Conservation (phyloP, 2,113 vertebrate genomes). For the Acanthisitta chloris region DNA sequence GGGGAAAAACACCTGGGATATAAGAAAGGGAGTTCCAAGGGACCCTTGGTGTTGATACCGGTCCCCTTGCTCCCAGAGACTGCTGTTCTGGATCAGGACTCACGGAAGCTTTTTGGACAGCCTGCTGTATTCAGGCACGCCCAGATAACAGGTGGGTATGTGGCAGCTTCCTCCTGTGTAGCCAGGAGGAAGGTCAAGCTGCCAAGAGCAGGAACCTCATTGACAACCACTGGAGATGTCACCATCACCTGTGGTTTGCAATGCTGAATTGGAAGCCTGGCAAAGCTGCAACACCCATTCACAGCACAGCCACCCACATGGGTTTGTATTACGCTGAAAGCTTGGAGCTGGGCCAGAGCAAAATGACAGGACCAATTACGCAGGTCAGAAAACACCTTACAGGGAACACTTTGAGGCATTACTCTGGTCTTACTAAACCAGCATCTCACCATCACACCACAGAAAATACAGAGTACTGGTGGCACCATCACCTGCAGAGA, state of each 20-base stretch:
- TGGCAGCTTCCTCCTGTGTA: neutral
- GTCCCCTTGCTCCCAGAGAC: neutral
- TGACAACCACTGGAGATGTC: neutral
- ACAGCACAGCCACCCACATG: neutral
- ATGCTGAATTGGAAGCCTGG: accelerated
- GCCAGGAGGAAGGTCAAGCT: neutral
- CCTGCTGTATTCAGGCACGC: neutral
- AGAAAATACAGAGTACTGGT: neutral
- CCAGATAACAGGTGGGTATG: accelerated
- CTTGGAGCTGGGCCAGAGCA: neutral
- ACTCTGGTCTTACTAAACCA: neutral
- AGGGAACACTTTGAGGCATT: neutral
- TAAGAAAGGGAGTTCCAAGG: neutral
- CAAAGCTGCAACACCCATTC: neutral
- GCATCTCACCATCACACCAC: neutral
- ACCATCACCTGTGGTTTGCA: neutral
- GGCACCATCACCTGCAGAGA: neutral
- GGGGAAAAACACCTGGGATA: neutral
- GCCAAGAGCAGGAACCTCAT: neutral
- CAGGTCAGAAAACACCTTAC: neutral
- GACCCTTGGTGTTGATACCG: neutral
- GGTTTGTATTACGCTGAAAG: neutral
- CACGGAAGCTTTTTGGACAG: accelerated
- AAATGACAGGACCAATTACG: neutral
- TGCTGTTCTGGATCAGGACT: neutral